Percentiles rank a stretch among this genome's conserved stretches.
Conservation (phyloP, 2,113 vertebrate genomes). For the Solenodon paradoxus region DNA sequence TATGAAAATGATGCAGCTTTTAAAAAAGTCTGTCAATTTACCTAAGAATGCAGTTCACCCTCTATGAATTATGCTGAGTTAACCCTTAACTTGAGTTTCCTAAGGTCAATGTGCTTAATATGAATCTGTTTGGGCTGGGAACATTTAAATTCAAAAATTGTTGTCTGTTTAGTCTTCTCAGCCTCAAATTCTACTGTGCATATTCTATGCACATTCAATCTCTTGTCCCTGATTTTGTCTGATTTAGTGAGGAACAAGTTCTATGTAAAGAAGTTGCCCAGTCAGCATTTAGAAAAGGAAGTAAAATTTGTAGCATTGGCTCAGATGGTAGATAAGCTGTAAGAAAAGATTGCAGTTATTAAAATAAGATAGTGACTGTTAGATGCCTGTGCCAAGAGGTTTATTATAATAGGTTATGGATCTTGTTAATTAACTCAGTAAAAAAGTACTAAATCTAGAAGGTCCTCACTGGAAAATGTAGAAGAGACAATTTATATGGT, state of each 20-base stretch:
- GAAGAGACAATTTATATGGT: conserved; percentile 26
- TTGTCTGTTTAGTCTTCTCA: not conserved
- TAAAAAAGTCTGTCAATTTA: not conserved
- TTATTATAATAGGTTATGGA: conserved; percentile 71
- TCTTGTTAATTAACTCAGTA: conserved; percentile 73
- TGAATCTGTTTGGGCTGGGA: not conserved
- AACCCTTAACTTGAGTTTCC: not conserved
- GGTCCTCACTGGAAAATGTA: conserved; percentile 23
- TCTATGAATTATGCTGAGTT: not conserved
- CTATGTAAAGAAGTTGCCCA: conserved; percentile 21
- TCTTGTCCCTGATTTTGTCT: not conserved
- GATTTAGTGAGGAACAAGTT: conserved; percentile 44
- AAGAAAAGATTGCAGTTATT: conserved; percentile 56
- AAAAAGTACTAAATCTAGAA: conserved; percentile 61
- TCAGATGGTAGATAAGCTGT: conserved; percentile 45
- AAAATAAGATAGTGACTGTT: conserved; percentile 66
- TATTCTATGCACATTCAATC: not conserved
- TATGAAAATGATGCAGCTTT: not conserved
- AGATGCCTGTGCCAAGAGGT: conserved; percentile 64
- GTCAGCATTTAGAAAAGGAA: conserved; percentile 52
- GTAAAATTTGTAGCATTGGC: conserved; percentile 53
- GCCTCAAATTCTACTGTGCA: not conserved
- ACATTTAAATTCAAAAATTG: conserved; percentile 17
- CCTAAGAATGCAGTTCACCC: not conserved
- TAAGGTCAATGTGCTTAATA: not conserved